Base-by-base conservation (phyloP, 2,888 invertebrate species). In the Petrolisthes manimaculis region DNA sequence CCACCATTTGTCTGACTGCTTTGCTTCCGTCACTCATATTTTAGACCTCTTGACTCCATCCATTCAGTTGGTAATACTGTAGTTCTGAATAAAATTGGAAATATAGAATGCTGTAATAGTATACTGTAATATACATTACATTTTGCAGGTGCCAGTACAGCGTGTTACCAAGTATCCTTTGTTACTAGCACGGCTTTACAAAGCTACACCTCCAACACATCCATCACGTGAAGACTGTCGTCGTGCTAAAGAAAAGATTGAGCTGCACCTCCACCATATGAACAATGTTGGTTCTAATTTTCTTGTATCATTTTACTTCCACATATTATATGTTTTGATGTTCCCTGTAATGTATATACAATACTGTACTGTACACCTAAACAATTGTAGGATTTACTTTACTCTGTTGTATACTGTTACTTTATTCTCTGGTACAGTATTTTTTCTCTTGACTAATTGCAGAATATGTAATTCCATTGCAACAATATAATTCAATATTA, bases 81-180 rank as follows among this genome's bases (percentile, higher is more conserved):
- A 67, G 18, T 67, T 75, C 21, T 75, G 9, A 9, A 21, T 75
- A 21, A n/a, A 75, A 75, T 18, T 18, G 75, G 54, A 24, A 24
- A 5, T 37, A 54, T 14, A 37, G 37, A 37, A 37, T 6, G 5
- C n/a, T 5, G 51, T 5, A 67, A 67, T n/a, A 3, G n/a, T 67
- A n/a, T 67, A 79, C 5, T 21, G 21, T 53, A 6, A 21, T 51
- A 14, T 8, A 77, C 37, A 6, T 74, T 71, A n/a, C 12, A 83
- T 74, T 55, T 74, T 92, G 88, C 92, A 96, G 96, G 96, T 97
- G 92, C 98, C 98, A 91, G 98, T 99, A 91, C 98, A 98, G 94
- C 95, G 98, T 93, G 98, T 98, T 92, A 98, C 98, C 92, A 98
- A 98, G 94, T 98, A 98, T 94, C 98, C 98, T 78, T 94, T 99